Evolutionary conservation across 2,888 invertebrate genomes (phyloP).

Genomic region (Dynastes hyllus): DNA sequence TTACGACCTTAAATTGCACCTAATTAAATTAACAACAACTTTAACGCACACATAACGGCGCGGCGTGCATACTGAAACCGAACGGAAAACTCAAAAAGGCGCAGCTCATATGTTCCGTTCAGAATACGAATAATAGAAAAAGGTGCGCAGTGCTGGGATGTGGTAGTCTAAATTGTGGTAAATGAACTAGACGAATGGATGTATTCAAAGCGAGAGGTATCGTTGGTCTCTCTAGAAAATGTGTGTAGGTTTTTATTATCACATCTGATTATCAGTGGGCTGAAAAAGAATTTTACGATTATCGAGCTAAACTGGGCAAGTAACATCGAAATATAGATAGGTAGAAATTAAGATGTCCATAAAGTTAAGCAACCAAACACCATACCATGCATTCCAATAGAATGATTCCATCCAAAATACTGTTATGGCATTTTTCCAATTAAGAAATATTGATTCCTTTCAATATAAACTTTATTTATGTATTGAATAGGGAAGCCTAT

Average conservation of each 20-base stretch:
- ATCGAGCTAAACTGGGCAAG: too few species aligned
- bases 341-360: too few species aligned
- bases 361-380: too few species aligned
- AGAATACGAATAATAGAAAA: conserved; percentile 4
- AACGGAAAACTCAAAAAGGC: conserved; percentile 17
- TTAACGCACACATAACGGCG: conserved; percentile 51
- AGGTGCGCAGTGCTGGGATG: neutral
- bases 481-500: too few species aligned
- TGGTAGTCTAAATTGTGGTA: conserved; percentile 6
- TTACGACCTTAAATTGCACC: conserved; percentile 67
- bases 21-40: conserved; percentile 67
- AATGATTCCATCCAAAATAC: too few species aligned
- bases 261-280: neutral
- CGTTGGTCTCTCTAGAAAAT: neutral
- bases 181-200: conserved; percentile 4
- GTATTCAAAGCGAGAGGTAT: neutral
- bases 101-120: neutral
- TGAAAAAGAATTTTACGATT: conserved; percentile 1
- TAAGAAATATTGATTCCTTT: too few species aligned
- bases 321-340: too few species aligned
- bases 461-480: too few species aligned
- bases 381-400: too few species aligned
- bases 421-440: too few species aligned
- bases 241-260: conserved; percentile 14
- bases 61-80: conserved; percentile 4